A percentile compares a stretch with the other conserved stretches of the same genome.
These are phyloP conservation scores for Amphipoea lucens DNA, from an alignment of 2,888 invertebrate genomes.

Conservation along the genomic window DNA sequence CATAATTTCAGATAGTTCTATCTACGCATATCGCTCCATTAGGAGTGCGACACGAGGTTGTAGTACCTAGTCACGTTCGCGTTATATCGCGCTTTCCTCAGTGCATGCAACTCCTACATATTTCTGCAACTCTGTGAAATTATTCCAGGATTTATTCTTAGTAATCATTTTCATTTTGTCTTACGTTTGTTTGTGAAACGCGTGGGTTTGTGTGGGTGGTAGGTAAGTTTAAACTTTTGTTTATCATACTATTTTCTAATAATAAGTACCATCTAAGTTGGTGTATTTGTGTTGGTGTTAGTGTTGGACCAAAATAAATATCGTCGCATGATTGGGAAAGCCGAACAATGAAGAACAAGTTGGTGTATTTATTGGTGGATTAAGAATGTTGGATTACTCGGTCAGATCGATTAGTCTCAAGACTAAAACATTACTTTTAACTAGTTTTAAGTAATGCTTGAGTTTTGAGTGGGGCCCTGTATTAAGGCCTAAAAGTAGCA, in stretches of 20 bases:
- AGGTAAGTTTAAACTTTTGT: neutral
- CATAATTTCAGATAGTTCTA: neutral
- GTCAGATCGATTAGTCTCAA: neutral
- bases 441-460: neutral
- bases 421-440: neutral
- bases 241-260: neutral
- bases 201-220: slow-evolving; percentile 1
- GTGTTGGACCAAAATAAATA: neutral
- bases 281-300: neutral
- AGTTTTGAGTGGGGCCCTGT: neutral
- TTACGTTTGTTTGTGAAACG: slow-evolving; percentile 6
- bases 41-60: neutral
- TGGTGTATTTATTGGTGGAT: neutral
- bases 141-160: slow-evolving; percentile 1
- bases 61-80: neutral
- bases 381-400: neutral
- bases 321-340: neutral
- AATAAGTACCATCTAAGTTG: neutral
- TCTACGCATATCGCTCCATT: neutral
- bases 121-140: slow-evolving; percentile 4
- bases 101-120: slow-evolving; percentile 14
- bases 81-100: neutral
- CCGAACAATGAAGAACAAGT: neutral
- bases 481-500: neutral
- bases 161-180: neutral